Evolutionary conservation across 2,797 vertebrate genomes (phyloP).

Genomic region (Echeneis naucrates): DNA sequence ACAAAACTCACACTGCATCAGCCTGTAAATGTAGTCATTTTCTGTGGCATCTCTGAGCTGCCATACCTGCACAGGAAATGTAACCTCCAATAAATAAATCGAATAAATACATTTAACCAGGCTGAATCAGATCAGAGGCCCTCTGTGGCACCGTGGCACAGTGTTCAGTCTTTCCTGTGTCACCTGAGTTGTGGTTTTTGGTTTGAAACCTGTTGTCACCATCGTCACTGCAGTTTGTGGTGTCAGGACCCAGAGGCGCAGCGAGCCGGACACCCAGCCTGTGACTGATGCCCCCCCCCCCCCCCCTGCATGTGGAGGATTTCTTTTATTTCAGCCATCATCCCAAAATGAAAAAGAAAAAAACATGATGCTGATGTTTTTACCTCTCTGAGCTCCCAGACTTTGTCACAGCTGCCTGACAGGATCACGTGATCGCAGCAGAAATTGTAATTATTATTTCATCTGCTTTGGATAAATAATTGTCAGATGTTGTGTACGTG

Average conservation of each 20-base stretch:
- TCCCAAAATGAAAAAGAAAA: too few species aligned
- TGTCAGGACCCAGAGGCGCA: conserved; percentile 67
- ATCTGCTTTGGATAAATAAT: conserved; percentile 35
- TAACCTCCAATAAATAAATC: neutral
- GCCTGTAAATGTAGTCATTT: conserved; percentile 19
- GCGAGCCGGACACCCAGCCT: conserved; percentile 44
- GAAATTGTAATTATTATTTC: conserved; percentile 16
- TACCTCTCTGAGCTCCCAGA: neutral
- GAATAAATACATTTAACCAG: neutral
- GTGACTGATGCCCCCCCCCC: conserved; percentile 58
- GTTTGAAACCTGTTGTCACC: conserved; percentile 78
- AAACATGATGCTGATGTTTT: neutral
- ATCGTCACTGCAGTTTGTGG: conserved; percentile 70
- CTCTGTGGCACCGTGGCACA: conserved; percentile 50
- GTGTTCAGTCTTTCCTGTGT: conserved; percentile 20
- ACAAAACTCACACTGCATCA: conserved; percentile 51
- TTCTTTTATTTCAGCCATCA: conserved; percentile 6
- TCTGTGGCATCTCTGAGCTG: conserved; percentile 35
- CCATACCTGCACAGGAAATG: conserved; percentile 46
- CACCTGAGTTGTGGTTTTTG: conserved; percentile 35
- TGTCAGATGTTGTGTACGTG: conserved; percentile 39
- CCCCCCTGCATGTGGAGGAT: conserved; percentile 3
- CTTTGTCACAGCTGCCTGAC: conserved; percentile 20
- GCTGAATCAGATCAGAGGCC: neutral
- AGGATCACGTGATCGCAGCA: conserved; percentile 29